These are phyloP conservation scores for Phenganax subtilis DNA, from an alignment of 92 coral and sea anemone species.

Conservation along the genomic window DNA sequence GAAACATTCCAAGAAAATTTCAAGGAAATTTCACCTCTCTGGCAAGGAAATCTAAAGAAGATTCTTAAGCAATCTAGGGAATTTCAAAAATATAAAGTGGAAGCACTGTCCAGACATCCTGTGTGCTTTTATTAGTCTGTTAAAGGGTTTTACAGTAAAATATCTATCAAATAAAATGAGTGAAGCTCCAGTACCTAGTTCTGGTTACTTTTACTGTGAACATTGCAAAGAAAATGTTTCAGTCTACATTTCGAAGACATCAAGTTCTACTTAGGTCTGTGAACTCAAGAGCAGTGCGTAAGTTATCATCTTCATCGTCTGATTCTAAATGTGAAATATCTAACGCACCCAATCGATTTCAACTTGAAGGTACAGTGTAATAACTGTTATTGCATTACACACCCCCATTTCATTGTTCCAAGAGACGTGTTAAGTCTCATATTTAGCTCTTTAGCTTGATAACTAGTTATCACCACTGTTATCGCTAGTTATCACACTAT, in stretches of 20 bases:
- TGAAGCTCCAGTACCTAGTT: not conserved
- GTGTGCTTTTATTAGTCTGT: not conserved
- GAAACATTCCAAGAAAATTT: too few relatives aligned
- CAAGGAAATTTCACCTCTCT: too few relatives aligned
- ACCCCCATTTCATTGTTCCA: too few relatives aligned
- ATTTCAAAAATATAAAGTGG: too few relatives aligned
- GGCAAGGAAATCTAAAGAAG: too few relatives aligned
- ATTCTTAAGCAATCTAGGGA: too few relatives aligned
- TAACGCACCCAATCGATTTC: not conserved
- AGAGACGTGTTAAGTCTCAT: too few relatives aligned
- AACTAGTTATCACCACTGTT: too few relatives aligned
- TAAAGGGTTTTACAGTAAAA: not conserved
- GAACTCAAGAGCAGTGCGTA: not conserved
- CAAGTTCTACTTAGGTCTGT: not conserved
- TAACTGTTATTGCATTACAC: not conserved
- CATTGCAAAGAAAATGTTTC: conserved; percentile 36
- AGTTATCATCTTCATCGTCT: not conserved
- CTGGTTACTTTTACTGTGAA: conserved; percentile 33
- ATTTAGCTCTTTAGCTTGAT: too few relatives aligned
- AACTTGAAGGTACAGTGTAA: not conserved
- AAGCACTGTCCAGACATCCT: not conserved
- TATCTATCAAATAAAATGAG: not conserved
- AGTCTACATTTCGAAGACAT: conserved; percentile 31
- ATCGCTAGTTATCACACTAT: too few relatives aligned
- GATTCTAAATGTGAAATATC: not conserved